Evolutionary conservation across 1,140 invertebrate genomes (phyloP).

Genomic region (Mamestra configurata): DNA sequence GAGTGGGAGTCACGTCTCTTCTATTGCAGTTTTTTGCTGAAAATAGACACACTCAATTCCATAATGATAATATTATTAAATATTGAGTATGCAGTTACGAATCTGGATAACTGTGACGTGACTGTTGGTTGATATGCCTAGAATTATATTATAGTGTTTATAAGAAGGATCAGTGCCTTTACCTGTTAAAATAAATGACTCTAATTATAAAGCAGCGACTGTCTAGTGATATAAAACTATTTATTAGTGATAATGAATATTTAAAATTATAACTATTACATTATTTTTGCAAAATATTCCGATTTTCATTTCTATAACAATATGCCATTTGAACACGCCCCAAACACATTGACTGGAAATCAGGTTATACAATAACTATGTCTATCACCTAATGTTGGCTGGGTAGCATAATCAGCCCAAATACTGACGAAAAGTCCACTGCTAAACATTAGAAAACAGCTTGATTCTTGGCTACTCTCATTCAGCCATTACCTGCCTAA

Average conservation of each 20-base stretch:
- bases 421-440: no score
- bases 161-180: constrained; percentile 64
- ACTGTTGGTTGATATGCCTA: constrained; percentile 25
- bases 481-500: no score
- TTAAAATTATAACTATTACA: constrained; percentile 65
- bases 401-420: no score
- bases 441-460: no score
- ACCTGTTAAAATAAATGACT: constrained; percentile 62
- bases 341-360: not conserved
- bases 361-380: not conserved
- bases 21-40: constrained; percentile 37
- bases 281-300: constrained; percentile 67
- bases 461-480: no score
- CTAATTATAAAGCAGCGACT: constrained; percentile 64
- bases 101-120: constrained; percentile 6
- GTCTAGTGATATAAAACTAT: constrained; percentile 66
- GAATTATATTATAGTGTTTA: constrained; percentile 43
- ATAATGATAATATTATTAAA: constrained; percentile 17
- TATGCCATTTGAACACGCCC: no score
- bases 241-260: constrained; percentile 64
- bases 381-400: no score
- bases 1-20: constrained; percentile 21
- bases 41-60: constrained; percentile 32
- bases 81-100: constrained; percentile 2
- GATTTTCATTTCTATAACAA: not conserved